Conservation (phyloP, 2,113 vertebrate genomes). For the Mystacornis crossleyi region DNA sequence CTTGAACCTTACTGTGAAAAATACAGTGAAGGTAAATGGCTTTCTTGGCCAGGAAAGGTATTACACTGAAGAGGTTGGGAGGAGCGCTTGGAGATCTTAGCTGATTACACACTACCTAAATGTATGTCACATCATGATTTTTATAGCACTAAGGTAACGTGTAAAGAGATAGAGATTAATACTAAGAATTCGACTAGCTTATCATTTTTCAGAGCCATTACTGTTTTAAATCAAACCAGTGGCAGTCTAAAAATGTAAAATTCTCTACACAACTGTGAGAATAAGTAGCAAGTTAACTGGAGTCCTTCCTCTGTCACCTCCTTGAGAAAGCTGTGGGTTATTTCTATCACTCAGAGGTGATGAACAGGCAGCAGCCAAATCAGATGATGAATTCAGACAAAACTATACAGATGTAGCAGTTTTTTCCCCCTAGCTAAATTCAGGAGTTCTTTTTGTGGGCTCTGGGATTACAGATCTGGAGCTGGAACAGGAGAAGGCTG, state of each 20-base stretch:
- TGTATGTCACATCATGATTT: background rate
- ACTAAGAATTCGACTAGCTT: background rate
- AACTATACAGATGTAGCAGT: background rate
- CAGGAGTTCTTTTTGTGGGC: background rate
- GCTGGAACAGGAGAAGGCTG: background rate
- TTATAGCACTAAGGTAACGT: background rate
- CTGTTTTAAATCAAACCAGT: background rate
- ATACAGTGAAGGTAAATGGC: background rate
- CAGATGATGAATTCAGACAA: conserved; percentile 13
- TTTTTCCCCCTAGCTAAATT: background rate
- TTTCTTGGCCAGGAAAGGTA: background rate
- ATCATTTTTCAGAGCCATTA: background rate
- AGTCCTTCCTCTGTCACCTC: conserved; percentile 12
- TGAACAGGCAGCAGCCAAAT: conserved; percentile 34
- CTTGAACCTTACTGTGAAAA: conserved; percentile 1
- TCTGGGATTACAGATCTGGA: conserved; percentile 9
- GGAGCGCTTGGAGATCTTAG: background rate
- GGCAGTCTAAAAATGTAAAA: background rate
- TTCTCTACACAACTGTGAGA: background rate
- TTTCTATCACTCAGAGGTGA: conserved; percentile 51
- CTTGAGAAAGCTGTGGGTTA: conserved; percentile 33
- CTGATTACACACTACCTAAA: background rate
- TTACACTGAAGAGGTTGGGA: background rate
- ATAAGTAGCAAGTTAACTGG: background rate
- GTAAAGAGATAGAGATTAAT: background rate